These are phyloP conservation scores for Sternotherus odoratus DNA, from an alignment of 2,797 vertebrate species.

Conservation along the genomic window DNA sequence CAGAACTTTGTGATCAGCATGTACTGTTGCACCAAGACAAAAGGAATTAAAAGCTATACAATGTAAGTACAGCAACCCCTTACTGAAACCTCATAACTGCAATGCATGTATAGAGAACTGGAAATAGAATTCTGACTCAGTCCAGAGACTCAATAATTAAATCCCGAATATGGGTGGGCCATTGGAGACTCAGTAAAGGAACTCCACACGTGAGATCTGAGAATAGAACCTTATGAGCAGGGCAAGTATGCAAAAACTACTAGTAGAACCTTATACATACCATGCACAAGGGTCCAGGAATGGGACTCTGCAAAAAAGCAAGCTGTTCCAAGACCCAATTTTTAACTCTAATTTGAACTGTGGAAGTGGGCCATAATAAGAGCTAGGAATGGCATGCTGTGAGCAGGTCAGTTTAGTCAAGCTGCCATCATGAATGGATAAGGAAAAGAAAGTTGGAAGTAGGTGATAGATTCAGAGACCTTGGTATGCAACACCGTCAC, in stretches of 20 bases:
- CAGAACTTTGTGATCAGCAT: background rate
- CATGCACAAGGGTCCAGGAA: background rate
- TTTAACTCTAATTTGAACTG: background rate
- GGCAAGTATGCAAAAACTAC: background rate
- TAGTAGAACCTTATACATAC: background rate
- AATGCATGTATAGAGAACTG: background rate
- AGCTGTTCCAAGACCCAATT: background rate
- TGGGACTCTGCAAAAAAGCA: background rate
- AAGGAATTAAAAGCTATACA: background rate
- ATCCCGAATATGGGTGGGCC: background rate
- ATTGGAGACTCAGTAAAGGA: background rate
- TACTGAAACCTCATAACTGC: background rate
- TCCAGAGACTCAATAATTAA: background rate
- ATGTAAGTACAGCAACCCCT: accelerated
- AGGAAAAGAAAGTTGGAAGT: background rate
- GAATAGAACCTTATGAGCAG: background rate
- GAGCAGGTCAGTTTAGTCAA: background rate
- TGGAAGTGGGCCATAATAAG: background rate
- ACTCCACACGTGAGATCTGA: background rate
- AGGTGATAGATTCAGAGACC: background rate
- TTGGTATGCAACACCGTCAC: background rate
- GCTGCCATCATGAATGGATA: no score
- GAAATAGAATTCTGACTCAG: background rate
- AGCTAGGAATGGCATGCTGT: background rate
- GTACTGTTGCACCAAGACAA: background rate